These are phyloP conservation scores for Mesocricetus auratus DNA, from an alignment of 2,113 vertebrate genomes.

Conservation along the genomic window DNA sequence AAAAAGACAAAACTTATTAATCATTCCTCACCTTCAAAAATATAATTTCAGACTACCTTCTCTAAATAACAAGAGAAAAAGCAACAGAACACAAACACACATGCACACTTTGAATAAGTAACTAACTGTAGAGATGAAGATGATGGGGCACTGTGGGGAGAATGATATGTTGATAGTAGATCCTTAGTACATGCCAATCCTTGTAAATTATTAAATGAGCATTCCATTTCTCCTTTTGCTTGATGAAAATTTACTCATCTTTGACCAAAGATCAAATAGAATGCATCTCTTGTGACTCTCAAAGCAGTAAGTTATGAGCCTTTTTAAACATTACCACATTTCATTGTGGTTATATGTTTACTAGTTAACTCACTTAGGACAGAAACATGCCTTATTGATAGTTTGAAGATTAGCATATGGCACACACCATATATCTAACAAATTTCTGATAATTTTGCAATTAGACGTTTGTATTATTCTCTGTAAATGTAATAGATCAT, in stretches of 20 bases:
- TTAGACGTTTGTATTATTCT: not conserved
- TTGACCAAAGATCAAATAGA: not conserved
- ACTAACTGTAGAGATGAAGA: not conserved
- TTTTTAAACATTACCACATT: not conserved
- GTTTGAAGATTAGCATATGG: not conserved
- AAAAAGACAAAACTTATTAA: not conserved
- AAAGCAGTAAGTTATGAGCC: not conserved
- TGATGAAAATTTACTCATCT: constrained; percentile 12
- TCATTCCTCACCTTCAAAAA: not conserved
- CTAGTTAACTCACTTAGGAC: not conserved
- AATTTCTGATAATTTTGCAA: not conserved
- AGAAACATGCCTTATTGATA: not conserved
- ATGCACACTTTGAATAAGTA: not conserved
- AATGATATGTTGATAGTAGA: not conserved
- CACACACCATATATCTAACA: not conserved
- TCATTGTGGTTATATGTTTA: not conserved
- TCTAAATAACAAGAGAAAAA: not conserved
- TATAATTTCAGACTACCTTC: not conserved
- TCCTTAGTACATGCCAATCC: not conserved
- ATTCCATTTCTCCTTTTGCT: not conserved
- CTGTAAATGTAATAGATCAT: constrained; percentile 14
- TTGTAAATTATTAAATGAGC: constrained; percentile 21
- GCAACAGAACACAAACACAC: not conserved
- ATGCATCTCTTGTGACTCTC: not conserved
- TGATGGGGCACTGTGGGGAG: not conserved